Evolutionary conservation across 2,797 vertebrate genomes (phyloP).

Genomic region (Brachyrhaphis roseni): DNA sequence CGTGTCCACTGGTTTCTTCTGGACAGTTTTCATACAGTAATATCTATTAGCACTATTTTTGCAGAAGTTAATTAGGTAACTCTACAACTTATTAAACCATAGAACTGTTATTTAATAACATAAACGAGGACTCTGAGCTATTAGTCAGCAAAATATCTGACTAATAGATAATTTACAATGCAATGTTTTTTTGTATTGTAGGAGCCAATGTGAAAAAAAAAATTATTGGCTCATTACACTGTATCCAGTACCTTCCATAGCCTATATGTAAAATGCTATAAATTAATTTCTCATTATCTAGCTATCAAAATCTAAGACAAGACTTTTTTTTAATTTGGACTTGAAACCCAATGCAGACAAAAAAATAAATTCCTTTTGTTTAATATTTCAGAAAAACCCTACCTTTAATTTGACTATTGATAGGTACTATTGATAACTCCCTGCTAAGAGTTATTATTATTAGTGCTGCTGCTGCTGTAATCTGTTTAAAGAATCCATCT

Average conservation of each 20-base stretch:
- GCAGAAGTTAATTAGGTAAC: background rate
- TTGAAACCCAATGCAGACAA: background rate
- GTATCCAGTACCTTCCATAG: background rate
- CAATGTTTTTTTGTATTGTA: too few relatives aligned
- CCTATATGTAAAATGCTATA: background rate
- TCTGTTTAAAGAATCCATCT: background rate
- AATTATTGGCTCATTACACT: background rate
- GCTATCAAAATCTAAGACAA: background rate
- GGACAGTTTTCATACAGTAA: background rate
- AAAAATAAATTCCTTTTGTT: background rate
- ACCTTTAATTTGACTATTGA: background rate
- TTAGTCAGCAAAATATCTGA: background rate
- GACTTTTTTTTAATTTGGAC: background rate
- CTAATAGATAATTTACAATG: too few relatives aligned
- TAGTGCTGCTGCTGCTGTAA: background rate
- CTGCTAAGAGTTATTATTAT: background rate
- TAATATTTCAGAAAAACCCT: background rate
- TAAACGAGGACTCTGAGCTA: background rate
- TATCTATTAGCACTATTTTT: background rate
- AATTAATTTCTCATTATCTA: background rate
- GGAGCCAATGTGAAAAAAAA: background rate
- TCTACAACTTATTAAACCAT: too few relatives aligned
- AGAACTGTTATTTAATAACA: background rate
- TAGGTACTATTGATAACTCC: background rate
- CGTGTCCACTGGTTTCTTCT: conserved; percentile 19